Conservation (phyloP, 2,797 vertebrate genomes). For the Poecilia picta region DNA sequence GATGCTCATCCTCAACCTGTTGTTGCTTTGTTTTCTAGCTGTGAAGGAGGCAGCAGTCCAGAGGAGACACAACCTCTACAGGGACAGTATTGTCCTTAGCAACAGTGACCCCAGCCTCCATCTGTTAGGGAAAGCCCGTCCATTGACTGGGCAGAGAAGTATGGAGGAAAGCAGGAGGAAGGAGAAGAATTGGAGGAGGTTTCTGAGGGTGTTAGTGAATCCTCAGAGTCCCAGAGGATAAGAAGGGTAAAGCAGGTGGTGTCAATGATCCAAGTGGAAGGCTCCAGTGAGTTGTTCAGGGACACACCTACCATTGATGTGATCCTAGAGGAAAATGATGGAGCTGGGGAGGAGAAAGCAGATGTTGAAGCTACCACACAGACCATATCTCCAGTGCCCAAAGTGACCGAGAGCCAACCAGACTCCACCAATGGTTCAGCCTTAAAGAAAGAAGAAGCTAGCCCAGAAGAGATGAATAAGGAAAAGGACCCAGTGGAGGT, state of each 20-base stretch:
- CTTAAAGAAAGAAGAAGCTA: constrained; percentile 31
- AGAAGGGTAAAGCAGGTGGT: constrained; percentile 91
- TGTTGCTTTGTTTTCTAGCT: constrained; percentile 72
- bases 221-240: constrained; percentile 65
- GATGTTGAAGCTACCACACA: constrained; percentile 27
- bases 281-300: constrained; percentile 54
- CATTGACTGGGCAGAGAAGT: constrained; percentile 89
- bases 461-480: constrained; percentile 12
- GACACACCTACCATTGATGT: constrained; percentile 67
- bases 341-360: background rate
- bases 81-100: constrained; percentile 94
- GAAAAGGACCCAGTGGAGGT: background rate
- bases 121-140: constrained; percentile 86
- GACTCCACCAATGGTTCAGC: constrained; percentile 72
- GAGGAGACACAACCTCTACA: constrained; percentile 93
- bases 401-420: constrained; percentile 32
- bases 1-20: background rate
- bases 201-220: constrained; percentile 8
- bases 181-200: constrained; percentile 6
- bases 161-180: constrained; percentile 53
- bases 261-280: constrained; percentile 88
- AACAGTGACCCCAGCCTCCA: constrained; percentile 94
- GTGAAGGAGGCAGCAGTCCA: constrained; percentile 96
- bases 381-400: constrained; percentile 45
- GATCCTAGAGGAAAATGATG: constrained; percentile 65